Base-by-base conservation (phyloP, 2,113 vertebrate genomes). In the Asarcornis scutulata region DNA sequence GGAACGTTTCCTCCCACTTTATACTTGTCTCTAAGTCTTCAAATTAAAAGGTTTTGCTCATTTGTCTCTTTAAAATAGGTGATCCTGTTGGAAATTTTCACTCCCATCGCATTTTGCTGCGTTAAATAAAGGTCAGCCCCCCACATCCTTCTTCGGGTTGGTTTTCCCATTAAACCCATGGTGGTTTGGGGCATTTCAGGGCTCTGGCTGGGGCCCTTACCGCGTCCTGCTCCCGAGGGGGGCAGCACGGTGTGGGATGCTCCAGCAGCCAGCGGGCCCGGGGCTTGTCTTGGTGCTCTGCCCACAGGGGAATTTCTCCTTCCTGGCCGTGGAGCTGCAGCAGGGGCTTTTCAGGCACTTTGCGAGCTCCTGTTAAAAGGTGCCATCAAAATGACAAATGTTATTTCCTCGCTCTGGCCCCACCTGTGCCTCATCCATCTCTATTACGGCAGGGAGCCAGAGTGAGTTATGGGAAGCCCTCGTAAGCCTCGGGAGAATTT, bases 361-460 rank as follows among this genome's bases (percentile, higher is more conserved):
- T 53, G 92, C 90, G 91, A 72, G 86, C 86, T 96, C 62, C 91
- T 76, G 81, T 48, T 95, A 83, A 95, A 95, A 91, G 86, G 89
- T 93, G 86, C 77, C 25, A 72, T 93, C 89, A 92, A 79, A 87
- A 91, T 96, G 96, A 95, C 72, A 82, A 66, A 95, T 93, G 94
- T 23, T 86, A 62, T 94, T 93, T 96, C 73, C 91, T 80, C 59
- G 0, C 59, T 85, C 83, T 26, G 18, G 92, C 94, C 88, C 94
- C 91, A 88, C 94, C 91, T 93, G 91, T 83, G 95, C 26, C 96
- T 95, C 95, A 91, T 92, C 91, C 81, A 80, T 91, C 95, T 93
- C 96, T 73, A 86, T 91, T 92, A 91, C 78, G 74, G 86, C 81
- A 75, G 17, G 46, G 88, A 56, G 62, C 46, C 89, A 38, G 3